A percentile compares a stretch with the other conserved stretches of the same genome.
These are phyloP conservation scores for Aspidoscelis tigris DNA, from an alignment of 2,113 vertebrate genomes.

Conservation along the genomic window DNA sequence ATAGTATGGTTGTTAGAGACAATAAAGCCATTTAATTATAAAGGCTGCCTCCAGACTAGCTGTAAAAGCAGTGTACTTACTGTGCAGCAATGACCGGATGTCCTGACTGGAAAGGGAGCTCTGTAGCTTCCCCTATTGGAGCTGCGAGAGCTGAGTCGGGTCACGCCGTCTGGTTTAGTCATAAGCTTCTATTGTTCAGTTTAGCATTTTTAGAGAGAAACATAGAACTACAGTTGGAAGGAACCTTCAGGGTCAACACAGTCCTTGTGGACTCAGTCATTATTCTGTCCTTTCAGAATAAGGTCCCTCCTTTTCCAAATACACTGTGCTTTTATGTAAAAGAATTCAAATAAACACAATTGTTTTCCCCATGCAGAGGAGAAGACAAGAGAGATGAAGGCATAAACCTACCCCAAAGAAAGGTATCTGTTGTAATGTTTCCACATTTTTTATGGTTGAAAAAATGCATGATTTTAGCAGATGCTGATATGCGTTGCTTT, in stretches of 20 bases:
- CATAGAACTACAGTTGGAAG: too few relatives aligned
- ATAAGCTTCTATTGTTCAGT: background rate
- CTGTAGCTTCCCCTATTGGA: too few relatives aligned
- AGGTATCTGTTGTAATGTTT: constrained; percentile 47
- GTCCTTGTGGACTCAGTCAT: background rate
- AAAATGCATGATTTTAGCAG: constrained; percentile 62
- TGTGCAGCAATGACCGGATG: too few relatives aligned
- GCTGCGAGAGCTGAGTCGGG: too few relatives aligned
- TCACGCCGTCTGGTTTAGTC: too few relatives aligned
- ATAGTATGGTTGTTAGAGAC: too few relatives aligned
- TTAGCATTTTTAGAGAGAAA: background rate
- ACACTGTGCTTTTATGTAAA: constrained; percentile 17
- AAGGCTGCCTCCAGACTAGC: too few relatives aligned
- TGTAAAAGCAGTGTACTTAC: too few relatives aligned
- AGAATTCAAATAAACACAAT: background rate
- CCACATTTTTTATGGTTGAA: constrained; percentile 53
- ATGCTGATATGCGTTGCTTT: constrained; percentile 55
- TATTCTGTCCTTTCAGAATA: background rate
- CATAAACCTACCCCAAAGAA: constrained; percentile 62
- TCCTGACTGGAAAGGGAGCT: too few relatives aligned
- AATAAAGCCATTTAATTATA: too few relatives aligned
- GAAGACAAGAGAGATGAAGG: constrained; percentile 33
- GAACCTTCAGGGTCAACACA: too few relatives aligned
- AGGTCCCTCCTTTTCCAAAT: constrained; percentile 23
- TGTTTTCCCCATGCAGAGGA: constrained; percentile 2